Base-by-base conservation (phyloP, 2,888 invertebrate species). In the Andrena flavipes region DNA sequence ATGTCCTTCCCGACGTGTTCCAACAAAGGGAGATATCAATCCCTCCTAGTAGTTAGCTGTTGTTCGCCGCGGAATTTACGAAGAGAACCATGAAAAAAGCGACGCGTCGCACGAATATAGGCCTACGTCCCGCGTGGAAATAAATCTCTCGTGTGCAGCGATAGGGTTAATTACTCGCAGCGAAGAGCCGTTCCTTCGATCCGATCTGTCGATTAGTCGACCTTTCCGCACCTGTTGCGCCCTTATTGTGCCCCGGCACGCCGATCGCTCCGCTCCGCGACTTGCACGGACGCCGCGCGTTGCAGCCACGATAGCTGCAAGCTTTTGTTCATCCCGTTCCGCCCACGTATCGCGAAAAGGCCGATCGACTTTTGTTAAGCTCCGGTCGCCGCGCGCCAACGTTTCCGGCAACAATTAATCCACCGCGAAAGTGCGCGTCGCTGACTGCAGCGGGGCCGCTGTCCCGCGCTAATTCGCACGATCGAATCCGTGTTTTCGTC, bases 181-280 rank as follows among this genome's bases (percentile, higher is more conserved):
- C 23, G 51, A 30, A 60, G 20, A 59, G 73, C n/a, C 69, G 8
- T 69, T 76, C 76, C 42, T 67, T 68, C 65, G 13, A 30, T n/a
- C 74, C 69, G 74, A 80, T 80, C 64, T 33, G 79, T 79, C 80
- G 80, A 83, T 79, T 69, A 63, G 68, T 30, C 67, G 42, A 64
- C 65, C 60, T 75, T 69, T 35, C 64, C 72, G 33, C 84, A 85
- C 84, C 85, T 85, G 85, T 84, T 84, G 84, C 84, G 62, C 64
- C 73, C 42, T 79, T 85, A 84, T 81, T 84, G 80, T 78, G 62
- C 65, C 54, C 42, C 4, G n/a, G 69, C 42, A 48, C 70, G 65
- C 60, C 77, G 80, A 84, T 84, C 71, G 71, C 59, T 69, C 72
- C 64, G 42, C 42, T 42, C 42, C 42, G 42, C 42, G 54, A 48